A percentile compares a stretch with the other conserved stretches of the same genome.
These are phyloP conservation scores for Acromyrmex charruanus DNA, from an alignment of 1,140 invertebrate species.

Conservation along the genomic window DNA sequence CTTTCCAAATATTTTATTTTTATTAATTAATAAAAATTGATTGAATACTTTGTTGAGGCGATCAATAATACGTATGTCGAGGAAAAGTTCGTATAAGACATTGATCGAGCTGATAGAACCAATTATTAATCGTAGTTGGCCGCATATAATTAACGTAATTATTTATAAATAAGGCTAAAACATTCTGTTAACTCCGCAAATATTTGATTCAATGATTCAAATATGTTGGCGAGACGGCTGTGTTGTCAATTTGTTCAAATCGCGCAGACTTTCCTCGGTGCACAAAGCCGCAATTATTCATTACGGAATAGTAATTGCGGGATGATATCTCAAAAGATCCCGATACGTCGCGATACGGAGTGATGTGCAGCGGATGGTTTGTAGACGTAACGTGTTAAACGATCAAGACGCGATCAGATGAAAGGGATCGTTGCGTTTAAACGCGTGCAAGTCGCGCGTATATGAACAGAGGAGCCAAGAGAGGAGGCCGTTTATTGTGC, in stretches of 20 bases:
- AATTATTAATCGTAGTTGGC: slow-evolving; percentile 6
- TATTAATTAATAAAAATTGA: not conserved
- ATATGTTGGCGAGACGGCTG: not conserved
- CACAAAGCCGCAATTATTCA: slow-evolving; percentile 37
- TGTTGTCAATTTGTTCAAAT: not conserved
- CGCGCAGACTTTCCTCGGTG: not conserved
- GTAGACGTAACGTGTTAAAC: slow-evolving; percentile 74
- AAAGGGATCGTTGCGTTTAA: slow-evolving; percentile 47
- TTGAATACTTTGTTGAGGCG: not conserved
- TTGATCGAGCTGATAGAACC: not conserved
- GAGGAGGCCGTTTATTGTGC: slow-evolving; percentile 14
- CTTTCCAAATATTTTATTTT: not conserved
- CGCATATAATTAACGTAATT: not conserved
- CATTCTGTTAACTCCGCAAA: not conserved
- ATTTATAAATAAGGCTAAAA: not conserved
- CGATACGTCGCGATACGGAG: slow-evolving; percentile 21
- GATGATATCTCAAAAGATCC: slow-evolving; percentile 65
- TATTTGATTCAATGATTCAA: not conserved
- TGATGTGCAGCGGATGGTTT: slow-evolving; percentile 73
- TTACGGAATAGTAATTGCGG: slow-evolving; percentile 24
- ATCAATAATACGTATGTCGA: not conserved
- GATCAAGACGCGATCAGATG: slow-evolving; percentile 81
- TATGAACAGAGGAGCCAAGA: not conserved
- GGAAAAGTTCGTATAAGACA: not conserved
- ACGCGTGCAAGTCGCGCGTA: not conserved